phyloP scores from a whole-genome alignment of 2,797 vertebrate species.

The Gephyroberyx darwinii region DNA sequence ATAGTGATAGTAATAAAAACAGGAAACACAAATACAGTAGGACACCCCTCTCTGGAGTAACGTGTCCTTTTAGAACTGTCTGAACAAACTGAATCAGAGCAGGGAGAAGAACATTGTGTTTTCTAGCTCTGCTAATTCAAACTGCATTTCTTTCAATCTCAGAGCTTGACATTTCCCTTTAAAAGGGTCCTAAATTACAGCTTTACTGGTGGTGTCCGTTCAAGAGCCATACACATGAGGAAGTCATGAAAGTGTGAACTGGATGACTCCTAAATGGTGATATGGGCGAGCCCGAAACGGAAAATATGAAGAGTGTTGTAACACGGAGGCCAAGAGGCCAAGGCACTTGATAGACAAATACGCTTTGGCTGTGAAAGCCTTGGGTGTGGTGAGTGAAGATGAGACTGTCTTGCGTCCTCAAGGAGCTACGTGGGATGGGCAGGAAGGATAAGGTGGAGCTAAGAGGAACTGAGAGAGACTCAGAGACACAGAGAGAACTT shows the following conservation, averaged over 20 bases:
- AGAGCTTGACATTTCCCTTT: not conserved
- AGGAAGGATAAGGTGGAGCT: conserved; percentile 68
- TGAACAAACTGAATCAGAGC: not conserved
- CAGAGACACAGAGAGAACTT: conserved; percentile 3
- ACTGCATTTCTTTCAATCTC: not conserved
- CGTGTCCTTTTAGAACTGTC: too few relatives aligned
- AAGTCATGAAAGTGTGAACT: conserved; percentile 4
- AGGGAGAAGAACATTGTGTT: not conserved
- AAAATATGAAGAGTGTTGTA: conserved; percentile 28
- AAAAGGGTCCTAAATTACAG: not conserved
- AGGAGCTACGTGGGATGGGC: conserved; percentile 37
- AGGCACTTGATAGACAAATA: conserved; percentile 37
- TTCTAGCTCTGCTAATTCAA: not conserved
- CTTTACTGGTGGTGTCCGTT: not conserved
- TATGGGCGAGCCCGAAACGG: conserved; percentile 22
- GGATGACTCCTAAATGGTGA: not conserved
- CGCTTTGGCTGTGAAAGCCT: conserved; percentile 43
- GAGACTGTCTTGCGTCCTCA: conserved; percentile 42
- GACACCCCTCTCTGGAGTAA: not conserved
- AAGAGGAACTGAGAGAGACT: conserved; percentile 36
- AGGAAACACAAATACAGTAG: not conserved
- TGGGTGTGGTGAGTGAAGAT: conserved; percentile 60
- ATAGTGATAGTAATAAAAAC: not conserved
- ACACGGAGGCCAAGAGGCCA: conserved; percentile 1
- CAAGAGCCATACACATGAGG: not conserved